phyloP scores from a whole-genome alignment of 1,140 invertebrate species.

The Eumaeus atala region DNA sequence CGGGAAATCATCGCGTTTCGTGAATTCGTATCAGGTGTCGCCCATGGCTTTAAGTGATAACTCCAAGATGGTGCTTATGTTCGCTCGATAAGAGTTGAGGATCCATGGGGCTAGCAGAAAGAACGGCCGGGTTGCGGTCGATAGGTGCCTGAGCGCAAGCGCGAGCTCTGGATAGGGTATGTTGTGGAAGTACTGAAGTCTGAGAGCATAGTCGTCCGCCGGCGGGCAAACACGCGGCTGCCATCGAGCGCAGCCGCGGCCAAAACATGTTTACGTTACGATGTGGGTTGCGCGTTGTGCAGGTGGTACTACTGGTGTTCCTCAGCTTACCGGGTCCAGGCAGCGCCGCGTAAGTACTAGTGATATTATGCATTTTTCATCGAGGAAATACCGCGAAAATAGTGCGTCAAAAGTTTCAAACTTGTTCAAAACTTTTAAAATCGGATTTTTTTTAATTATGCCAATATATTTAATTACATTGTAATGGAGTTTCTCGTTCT shows the following conservation, averaged over 20 bases:
- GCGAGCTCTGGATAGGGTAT: slow-evolving; percentile 6
- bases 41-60: too few species aligned
- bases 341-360: slow-evolving; percentile 7
- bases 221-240: slow-evolving; percentile 11
- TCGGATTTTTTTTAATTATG: too few species aligned
- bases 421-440: too few species aligned
- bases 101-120: slow-evolving; percentile 11
- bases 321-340: slow-evolving; percentile 8
- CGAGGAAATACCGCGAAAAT: neutral
- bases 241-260: slow-evolving; percentile 7
- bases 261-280: slow-evolving; percentile 6
- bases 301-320: slow-evolving; percentile 8
- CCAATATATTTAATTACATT: too few species aligned
- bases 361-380: neutral
- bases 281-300: slow-evolving; percentile 9
- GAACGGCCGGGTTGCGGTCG: slow-evolving; percentile 14
- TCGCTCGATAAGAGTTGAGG: slow-evolving; percentile 14
- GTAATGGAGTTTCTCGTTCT: too few species aligned
- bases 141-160: slow-evolving; percentile 7
- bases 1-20: too few species aligned
- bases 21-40: too few species aligned
- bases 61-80: slow-evolving; percentile 8
- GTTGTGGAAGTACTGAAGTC: too few species aligned
- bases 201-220: slow-evolving; percentile 11
- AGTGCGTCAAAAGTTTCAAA: neutral